Conservation (phyloP, 2,888 invertebrate genomes). For the Osedax frankpressi region DNA sequence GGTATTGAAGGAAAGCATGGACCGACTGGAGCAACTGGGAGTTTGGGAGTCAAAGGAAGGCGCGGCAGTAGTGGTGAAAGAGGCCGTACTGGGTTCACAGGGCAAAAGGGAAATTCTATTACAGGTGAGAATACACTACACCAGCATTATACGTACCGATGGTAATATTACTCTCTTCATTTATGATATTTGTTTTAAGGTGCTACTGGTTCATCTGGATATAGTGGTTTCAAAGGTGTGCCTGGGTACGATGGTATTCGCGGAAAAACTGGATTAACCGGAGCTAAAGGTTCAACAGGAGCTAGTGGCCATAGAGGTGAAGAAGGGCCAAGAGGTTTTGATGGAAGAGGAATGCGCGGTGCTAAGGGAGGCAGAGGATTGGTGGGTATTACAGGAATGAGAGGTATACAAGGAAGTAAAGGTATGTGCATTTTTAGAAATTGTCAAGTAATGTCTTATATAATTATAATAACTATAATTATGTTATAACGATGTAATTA, state of each 20-base stretch:
- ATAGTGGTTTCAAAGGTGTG: not conserved
- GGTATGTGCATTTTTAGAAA: too few relatives aligned
- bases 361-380: not conserved
- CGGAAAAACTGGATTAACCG: not conserved
- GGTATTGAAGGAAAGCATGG: not conserved
- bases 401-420: not conserved
- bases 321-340: not conserved
- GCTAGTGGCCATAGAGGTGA: not conserved
- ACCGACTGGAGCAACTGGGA: not conserved
- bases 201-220: conserved; percentile 8
- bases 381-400: not conserved
- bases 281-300: not conserved
- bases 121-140: too few relatives aligned
- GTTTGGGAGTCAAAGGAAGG: not conserved
- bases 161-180: too few relatives aligned
- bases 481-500: too few relatives aligned
- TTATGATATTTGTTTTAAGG: conserved; percentile 14
- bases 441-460: too few relatives aligned
- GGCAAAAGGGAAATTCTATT: conserved; percentile 17
- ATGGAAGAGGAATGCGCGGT: not conserved
- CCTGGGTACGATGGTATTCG: not conserved
- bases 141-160: too few relatives aligned
- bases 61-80: conserved; percentile 17
- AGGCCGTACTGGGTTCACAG: conserved; percentile 17
- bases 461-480: too few relatives aligned